Evolutionary conservation across 2,113 vertebrate genomes (phyloP).

Genomic region (Coregonus clupeaformis): DNA sequence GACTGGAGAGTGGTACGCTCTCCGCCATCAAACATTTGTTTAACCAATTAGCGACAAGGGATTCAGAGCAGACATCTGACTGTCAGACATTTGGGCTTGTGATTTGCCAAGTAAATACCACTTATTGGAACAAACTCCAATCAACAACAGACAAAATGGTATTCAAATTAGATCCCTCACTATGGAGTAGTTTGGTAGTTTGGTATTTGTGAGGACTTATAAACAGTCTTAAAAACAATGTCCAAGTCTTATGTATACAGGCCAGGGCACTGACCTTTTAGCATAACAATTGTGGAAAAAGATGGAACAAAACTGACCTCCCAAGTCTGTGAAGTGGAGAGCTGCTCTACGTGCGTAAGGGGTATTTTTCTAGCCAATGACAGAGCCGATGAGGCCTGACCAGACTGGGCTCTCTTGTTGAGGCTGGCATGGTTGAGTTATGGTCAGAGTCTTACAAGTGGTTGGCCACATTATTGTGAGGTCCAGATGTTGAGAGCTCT

Average conservation of each 20-base stretch:
- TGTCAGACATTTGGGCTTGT: conserved; percentile 48
- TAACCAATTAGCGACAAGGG: conserved; percentile 13
- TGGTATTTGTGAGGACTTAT: conserved; percentile 14
- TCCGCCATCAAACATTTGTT: conserved; percentile 17
- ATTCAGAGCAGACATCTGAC: conserved; percentile 16
- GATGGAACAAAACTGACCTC: background rate
- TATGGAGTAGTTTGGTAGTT: background rate
- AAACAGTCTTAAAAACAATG: background rate
- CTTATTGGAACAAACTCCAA: conserved; percentile 39
- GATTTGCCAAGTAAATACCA: conserved; percentile 25
- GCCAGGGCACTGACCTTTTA: background rate
- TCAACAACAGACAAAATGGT: conserved; percentile 45
- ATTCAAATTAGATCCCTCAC: background rate
- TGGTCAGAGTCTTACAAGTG: background rate
- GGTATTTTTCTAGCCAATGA: background rate
- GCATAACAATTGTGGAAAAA: background rate
- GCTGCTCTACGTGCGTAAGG: background rate
- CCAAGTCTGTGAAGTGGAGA: background rate
- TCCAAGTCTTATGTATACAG: background rate
- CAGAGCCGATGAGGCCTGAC: background rate
- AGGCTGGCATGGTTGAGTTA: background rate
- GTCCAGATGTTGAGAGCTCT: conserved; percentile 21
- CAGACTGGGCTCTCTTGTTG: background rate
- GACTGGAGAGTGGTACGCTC: conserved; percentile 42
- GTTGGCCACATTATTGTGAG: conserved; percentile 17